Evolutionary conservation across 2,113 vertebrate species (phyloP).

Genomic region (Myanophis thanlyinensis): DNA sequence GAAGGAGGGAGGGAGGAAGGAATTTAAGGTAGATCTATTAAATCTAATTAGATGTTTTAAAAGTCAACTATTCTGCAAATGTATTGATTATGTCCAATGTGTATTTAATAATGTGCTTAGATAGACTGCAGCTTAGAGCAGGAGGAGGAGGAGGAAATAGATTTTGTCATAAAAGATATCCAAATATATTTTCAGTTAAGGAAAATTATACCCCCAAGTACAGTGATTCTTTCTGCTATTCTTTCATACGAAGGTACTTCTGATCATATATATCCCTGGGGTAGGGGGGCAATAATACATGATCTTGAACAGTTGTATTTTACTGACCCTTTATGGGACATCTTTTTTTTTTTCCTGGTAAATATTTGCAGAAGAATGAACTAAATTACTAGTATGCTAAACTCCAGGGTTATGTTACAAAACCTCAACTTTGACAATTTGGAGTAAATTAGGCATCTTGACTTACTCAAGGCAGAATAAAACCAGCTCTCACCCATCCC

Average conservation of each 20-base stretch:
- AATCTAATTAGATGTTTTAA: no score
- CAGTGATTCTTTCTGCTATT: rapidly evolving
- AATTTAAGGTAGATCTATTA: no score
- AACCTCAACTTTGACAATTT: neutral
- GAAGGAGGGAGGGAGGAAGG: no score
- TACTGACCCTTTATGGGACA: neutral
- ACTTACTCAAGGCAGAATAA: neutral
- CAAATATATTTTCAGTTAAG: neutral
- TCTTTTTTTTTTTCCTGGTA: neutral
- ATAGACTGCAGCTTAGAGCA: neutral
- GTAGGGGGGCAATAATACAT: neutral
- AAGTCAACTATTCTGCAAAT: no score
- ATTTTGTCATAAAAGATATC: neutral
- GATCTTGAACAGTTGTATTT: neutral
- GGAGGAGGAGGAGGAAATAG: neutral
- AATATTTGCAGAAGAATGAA: neutral
- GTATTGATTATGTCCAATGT: no score
- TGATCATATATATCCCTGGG: neutral
- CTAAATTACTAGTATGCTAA: neutral
- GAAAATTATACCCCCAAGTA: neutral
- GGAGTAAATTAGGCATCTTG: neutral
- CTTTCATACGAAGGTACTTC: neutral
- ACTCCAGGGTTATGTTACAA: neutral
- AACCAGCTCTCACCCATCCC: neutral
- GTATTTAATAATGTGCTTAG: neutral